Evolutionary conservation across 2,888 invertebrate genomes (phyloP).

Genomic region (Theretra japonica): DNA sequence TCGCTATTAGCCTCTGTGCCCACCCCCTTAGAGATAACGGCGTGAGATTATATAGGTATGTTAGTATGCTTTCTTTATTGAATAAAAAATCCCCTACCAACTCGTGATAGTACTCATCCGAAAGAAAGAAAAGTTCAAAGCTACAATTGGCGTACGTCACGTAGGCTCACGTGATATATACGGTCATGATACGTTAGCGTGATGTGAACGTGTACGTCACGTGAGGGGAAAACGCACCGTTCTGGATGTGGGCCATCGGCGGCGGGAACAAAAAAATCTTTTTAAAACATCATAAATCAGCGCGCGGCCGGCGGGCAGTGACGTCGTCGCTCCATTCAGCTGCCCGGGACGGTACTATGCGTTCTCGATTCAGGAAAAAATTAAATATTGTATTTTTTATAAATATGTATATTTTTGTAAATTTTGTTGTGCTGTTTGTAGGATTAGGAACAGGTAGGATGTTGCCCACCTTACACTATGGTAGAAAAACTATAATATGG

Average conservation of each 20-base stretch:
- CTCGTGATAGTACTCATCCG: too few species aligned
- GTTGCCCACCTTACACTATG: too few species aligned
- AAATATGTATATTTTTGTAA: too few species aligned
- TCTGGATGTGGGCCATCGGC: conserved; percentile 57
- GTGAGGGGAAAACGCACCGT: conserved; percentile 41
- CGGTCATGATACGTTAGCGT: conserved; percentile 52
- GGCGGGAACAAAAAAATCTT: conserved; percentile 47
- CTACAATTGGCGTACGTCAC: conserved; percentile 35
- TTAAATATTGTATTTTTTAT: neutral
- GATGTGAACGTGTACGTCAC: conserved; percentile 44
- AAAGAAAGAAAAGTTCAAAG: neutral
- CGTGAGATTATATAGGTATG: too few species aligned
- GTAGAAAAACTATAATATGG: too few species aligned
- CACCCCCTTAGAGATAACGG: too few species aligned
- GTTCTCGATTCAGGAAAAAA: conserved; percentile 36
- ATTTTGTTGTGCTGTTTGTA: too few species aligned
- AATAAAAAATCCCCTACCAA: too few species aligned
- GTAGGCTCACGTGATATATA: conserved; percentile 35
- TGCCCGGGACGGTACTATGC: conserved; percentile 37
- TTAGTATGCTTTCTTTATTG: too few species aligned
- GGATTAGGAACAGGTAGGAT: too few species aligned
- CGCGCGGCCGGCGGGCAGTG: conserved; percentile 43
- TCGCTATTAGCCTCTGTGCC: too few species aligned
- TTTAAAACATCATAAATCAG: conserved; percentile 62
- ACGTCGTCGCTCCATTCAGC: conserved; percentile 60